Evolutionary conservation across 2,888 invertebrate species (phyloP), one percentile per base, ranked within the genome.

Genomic region (Mythimna pallens): DNA sequence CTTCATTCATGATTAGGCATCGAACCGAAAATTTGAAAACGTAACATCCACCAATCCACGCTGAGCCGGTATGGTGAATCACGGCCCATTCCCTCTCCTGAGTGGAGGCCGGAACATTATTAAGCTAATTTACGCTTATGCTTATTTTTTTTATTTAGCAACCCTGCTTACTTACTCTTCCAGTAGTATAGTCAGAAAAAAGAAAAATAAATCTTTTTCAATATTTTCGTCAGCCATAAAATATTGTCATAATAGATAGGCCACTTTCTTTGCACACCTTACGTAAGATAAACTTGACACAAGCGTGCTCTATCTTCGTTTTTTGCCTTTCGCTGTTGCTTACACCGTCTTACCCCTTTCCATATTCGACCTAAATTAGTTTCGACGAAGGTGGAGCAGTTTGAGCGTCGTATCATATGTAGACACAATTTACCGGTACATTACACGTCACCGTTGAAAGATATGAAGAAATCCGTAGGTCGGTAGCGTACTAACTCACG

Each of bases 361-460:
- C 63, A 65, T 72, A 52, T 57, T 61, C 55, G 55, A 14, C 61
- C 80, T 52, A 76, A 76, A 73, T 79, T 76, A 76, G 61, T 79
- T 64, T 79, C 40, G n/a, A 5, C 70, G 12, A 0, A 65, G 61
- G 73, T 34, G 9, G 50, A 79, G 25, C 73, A 59, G 61, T 55
- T 70, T 72, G 14, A 65, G n/a, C 61, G 7, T 61, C 73, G 40
- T 65, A 72, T 62, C 58, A 14, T 63, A 14, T 63, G 34, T 50
- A 78, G 59, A 76, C 54, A 62, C 80, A 76, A 76, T 79, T 76
- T 76, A 52, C 50, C 62, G 65, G 62, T 73, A 72, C 61, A 79
- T 79, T 72, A 52, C 47, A 14, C 20, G 34, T 12, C 43, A 17
- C 17, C 50, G 22, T 77, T 72, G 57, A 47, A 62, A 30, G 65